A percentile compares a stretch with the other conserved stretches of the same genome.
phyloP scores from a whole-genome alignment of 1,140 invertebrate species.

The Pogonus chalceus region DNA sequence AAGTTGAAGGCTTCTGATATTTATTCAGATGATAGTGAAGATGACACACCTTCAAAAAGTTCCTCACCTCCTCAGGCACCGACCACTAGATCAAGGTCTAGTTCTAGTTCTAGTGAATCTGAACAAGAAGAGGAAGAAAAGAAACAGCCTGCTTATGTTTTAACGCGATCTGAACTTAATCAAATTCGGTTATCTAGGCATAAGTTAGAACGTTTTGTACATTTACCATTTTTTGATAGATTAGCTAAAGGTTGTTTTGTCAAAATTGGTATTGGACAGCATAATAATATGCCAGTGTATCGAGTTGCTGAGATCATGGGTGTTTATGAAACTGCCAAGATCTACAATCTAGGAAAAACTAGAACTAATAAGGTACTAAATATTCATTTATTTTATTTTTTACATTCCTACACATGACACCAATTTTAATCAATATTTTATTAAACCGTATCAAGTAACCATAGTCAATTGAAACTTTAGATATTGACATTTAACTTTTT shows the following conservation, averaged over 20 bases:
- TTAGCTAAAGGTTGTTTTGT: constrained; percentile 91
- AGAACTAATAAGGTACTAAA: constrained; percentile 82
- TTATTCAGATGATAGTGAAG: constrained; percentile 90
- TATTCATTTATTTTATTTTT: background rate
- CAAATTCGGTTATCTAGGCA: constrained; percentile 81
- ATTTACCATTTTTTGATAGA: constrained; percentile 88
- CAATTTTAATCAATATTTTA: no score
- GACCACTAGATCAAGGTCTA: constrained; percentile 31
- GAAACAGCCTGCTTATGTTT: constrained; percentile 27
- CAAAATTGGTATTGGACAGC: constrained; percentile 89
- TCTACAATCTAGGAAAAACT: constrained; percentile 84
- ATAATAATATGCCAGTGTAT: constrained; percentile 78
- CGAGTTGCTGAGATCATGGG: constrained; percentile 89
- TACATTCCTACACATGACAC: background rate
- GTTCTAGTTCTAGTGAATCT: constrained; percentile 35
- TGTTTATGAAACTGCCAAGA: constrained; percentile 89
- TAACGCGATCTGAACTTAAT: constrained; percentile 71
- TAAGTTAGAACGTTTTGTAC: constrained; percentile 90
- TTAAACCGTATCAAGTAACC: no score
- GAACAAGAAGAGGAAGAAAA: constrained; percentile 39
- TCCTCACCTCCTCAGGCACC: constrained; percentile 18
- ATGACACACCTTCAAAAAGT: constrained; percentile 53
- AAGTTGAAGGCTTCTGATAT: constrained; percentile 88
- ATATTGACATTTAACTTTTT: no score
- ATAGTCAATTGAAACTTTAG: no score